Conservation (phyloP, 2,797 vertebrate species). For the Leuciscus waleckii region DNA sequence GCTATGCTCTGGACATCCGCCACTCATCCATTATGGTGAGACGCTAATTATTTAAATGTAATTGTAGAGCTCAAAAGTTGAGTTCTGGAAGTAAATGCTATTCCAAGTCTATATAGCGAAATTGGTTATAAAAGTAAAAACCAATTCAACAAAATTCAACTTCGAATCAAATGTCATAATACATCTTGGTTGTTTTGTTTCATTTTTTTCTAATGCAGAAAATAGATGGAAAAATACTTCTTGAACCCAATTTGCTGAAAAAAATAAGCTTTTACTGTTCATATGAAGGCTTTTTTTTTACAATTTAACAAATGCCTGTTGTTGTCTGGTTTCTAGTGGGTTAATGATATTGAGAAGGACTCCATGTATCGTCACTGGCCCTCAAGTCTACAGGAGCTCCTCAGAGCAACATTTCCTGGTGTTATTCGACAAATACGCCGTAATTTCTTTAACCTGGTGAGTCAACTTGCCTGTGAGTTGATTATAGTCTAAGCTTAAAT, state of each 20-base stretch:
- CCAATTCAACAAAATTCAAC: background rate
- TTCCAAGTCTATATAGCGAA: background rate
- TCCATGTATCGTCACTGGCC: constrained; percentile 87
- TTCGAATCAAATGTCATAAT: background rate
- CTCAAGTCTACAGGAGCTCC: constrained; percentile 86
- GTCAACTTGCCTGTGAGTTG: constrained; percentile 60
- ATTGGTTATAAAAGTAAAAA: background rate
- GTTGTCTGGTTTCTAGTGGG: constrained; percentile 82
- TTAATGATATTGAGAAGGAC: constrained; percentile 95
- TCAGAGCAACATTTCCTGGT: constrained; percentile 87
- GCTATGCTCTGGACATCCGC: constrained; percentile 89
- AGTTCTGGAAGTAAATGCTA: background rate
- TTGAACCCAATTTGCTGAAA: background rate
- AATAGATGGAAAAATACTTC: background rate
- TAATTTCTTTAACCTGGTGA: constrained; percentile 95
- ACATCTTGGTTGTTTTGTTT: background rate
- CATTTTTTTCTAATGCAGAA: background rate
- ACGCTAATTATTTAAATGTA: constrained; percentile 22
- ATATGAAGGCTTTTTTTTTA: background rate
- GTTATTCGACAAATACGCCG: constrained; percentile 89
- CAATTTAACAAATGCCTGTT: background rate
- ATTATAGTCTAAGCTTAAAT: constrained; percentile 1
- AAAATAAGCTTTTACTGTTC: background rate
- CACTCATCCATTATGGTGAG: constrained; percentile 90
- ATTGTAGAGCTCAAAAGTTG: background rate